Evolutionary conservation across 2,797 vertebrate species (phyloP), one percentile per base, ranked within the genome.

Genomic region (Alauda arvensis): DNA sequence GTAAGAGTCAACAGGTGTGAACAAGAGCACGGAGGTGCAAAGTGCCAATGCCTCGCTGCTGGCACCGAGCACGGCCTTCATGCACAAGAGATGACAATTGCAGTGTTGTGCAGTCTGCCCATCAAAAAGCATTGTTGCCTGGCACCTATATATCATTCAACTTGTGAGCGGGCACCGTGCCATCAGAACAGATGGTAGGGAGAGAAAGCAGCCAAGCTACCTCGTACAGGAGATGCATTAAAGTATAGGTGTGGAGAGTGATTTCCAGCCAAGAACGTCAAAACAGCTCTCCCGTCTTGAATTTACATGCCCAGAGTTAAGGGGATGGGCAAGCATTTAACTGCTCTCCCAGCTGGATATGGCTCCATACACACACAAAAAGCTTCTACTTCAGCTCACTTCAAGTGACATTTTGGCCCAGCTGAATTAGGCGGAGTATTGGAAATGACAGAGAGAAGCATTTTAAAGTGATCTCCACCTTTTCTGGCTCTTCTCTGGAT

Each of bases 91-190:
- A 96, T 92, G 95, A 95, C 94, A 96, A 95, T 94, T 95, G 95
- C 92, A 89, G 95, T 77, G 94, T 91, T 95, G 92, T 94, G 93
- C 93, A 94, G 94, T 67, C 95, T 97, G 96, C 96, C 96, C 95
- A 96, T 97, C 96, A 97, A 95, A 96, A 95, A 92, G 66, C 95
- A 96, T 96, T 97, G 97, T 96, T 95, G 96, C 96, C 96, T 97
- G 95, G 96, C 96, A 97, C 96, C 96, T 97, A 96, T 95, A 83
- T 94, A 94, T 96, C 96, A 94, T 96, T 94, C 96, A 97, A 96
- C 97, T 96, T 95, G 96, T 93, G 94, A 96, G 95, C 70, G 57
- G 97, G 97, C 96, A 90, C 78, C 0, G 6, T 93, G 97, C 97
- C 97, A 97, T 94, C 77, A 11, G 85, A 95, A 95, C 97, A 98